phyloP scores from a whole-genome alignment of 2,113 vertebrate species.

The Dicerorhinus sumatrensis region DNA sequence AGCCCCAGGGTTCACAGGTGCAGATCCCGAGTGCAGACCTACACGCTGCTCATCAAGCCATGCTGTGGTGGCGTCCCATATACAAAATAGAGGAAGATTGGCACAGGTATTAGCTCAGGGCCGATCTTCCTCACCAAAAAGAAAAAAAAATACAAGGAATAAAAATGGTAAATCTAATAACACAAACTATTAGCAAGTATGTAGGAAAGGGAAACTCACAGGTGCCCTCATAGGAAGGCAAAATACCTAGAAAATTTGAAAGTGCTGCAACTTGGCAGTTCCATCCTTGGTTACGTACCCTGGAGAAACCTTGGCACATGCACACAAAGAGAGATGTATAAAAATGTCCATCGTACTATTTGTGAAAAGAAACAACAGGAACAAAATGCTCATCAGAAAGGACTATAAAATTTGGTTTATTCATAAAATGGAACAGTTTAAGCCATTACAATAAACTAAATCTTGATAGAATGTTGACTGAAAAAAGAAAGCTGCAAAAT shows the following conservation, averaged over 20 bases:
- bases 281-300: not conserved
- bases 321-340: not conserved
- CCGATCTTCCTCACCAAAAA: too few species aligned
- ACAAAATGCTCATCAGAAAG: not conserved
- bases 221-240: not conserved
- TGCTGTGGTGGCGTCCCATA: too few species aligned
- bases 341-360: not conserved
- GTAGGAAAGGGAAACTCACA: not conserved
- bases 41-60: too few species aligned
- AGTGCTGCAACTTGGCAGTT: not conserved
- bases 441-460: not conserved
- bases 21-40: too few species aligned
- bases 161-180: not conserved
- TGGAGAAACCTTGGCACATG: not conserved
- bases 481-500: conserved; percentile 43
- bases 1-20: too few species aligned
- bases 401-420: not conserved
- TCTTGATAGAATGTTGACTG: not conserved
- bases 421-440: not conserved
- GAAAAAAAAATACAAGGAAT: too few species aligned
- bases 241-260: not conserved
- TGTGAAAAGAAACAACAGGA: not conserved
- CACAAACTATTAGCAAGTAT: not conserved
- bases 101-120: too few species aligned
- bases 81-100: too few species aligned